Evolutionary conservation across 2,113 vertebrate genomes (phyloP).

Genomic region (Lamprotornis superbus): DNA sequence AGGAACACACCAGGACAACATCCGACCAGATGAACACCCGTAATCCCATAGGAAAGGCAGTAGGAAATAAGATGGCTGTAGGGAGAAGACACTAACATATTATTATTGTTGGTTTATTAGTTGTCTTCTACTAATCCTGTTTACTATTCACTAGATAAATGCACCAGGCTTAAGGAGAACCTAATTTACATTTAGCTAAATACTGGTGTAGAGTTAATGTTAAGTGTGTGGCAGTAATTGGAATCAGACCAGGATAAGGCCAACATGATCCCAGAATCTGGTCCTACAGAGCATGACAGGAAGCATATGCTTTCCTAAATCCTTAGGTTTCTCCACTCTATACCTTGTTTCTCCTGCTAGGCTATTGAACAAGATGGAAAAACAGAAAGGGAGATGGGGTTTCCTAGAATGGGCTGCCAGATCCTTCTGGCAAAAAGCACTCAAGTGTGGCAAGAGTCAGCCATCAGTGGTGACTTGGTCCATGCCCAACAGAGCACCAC

Average conservation of each 20-base stretch:
- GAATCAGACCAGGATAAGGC: neutral
- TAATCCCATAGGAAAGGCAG: slow-evolving; percentile 11
- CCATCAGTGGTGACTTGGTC: neutral
- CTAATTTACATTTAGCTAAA: neutral
- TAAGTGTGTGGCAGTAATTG: neutral
- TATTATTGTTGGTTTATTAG: slow-evolving; percentile 30
- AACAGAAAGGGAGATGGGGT: neutral
- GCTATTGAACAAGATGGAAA: neutral
- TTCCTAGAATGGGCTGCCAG: neutral
- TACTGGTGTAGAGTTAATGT: neutral
- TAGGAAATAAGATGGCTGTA: slow-evolving; percentile 28
- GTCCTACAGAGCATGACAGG: neutral
- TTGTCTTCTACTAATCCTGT: slow-evolving; percentile 18
- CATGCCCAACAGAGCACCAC: neutral
- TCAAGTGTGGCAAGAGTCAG: neutral
- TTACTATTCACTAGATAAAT: neutral
- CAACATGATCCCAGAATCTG: neutral
- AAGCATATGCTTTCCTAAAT: neutral
- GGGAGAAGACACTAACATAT: slow-evolving; percentile 3
- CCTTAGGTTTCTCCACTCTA: neutral
- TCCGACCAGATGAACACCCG: neutral
- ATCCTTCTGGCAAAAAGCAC: neutral
- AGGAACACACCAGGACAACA: neutral
- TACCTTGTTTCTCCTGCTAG: neutral
- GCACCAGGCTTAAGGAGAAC: neutral